These are phyloP conservation scores for Hemaris fuciformis DNA, from an alignment of 2,888 invertebrate genomes.

Conservation along the genomic window DNA sequence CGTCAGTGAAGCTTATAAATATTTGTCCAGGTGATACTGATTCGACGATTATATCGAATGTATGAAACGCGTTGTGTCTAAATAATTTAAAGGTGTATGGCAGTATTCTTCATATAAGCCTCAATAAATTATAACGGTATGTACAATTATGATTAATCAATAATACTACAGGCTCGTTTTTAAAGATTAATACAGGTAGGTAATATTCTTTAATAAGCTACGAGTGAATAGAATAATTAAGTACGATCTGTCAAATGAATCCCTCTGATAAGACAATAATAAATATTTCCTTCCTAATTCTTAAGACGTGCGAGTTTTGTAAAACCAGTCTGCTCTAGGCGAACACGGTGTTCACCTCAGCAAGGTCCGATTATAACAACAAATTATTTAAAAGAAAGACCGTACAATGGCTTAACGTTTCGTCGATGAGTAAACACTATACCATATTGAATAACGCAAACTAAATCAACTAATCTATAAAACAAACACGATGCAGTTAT, in stretches of 20 bases:
- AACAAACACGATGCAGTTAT: slow-evolving; percentile 21
- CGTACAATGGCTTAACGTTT: no score
- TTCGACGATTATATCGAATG: neutral
- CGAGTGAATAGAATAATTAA: neutral
- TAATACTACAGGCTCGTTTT: neutral
- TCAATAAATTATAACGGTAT: neutral
- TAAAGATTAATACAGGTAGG: neutral
- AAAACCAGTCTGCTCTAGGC: neutral
- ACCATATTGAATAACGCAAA: no score
- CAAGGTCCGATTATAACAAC: neutral
- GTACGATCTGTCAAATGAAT: neutral
- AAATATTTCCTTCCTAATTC: neutral
- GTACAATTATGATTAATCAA: neutral
- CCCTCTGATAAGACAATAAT: neutral
- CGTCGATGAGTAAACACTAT: no score
- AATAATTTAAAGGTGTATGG: no score
- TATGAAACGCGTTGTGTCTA: neutral
- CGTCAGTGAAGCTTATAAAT: neutral
- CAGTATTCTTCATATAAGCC: no score
- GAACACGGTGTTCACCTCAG: neutral
- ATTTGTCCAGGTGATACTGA: neutral
- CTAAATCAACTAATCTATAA: slow-evolving; percentile 11
- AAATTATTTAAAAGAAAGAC: neutral
- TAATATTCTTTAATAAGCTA: neutral
- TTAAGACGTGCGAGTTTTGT: neutral